Base-by-base conservation (phyloP, 2,888 invertebrate genomes). In the Villa cingulata region DNA sequence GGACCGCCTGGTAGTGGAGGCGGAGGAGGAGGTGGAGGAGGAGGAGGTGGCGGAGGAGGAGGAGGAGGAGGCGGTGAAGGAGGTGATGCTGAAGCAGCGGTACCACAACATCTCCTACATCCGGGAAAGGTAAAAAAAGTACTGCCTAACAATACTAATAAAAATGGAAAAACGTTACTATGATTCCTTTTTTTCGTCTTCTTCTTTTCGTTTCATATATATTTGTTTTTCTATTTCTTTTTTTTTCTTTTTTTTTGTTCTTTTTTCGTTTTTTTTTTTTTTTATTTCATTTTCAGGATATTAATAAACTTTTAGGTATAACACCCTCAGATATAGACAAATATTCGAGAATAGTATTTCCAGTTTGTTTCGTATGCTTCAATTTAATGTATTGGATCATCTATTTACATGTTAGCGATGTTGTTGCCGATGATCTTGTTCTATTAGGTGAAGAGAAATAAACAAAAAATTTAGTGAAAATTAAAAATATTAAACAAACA, bases 341-440 rank as follows among this genome's bases (percentile, higher is more conserved):
- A 75, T 96, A 96, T 71, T 95, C 96, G 53, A 83, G 97, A 65
- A 91, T 96, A 72, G 86, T 95, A 63, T 98, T 98, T 72, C 97
- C 97, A 47, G 89, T 95, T 62, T 90, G 95, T 75, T 97, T 97
- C 77, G 87, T 96, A 57, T 88, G 95, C 73, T 97, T 97, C 80
- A 97, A 97, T 74, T 81, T 92, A 60, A 91, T 92, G 91, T 92
- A 92, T 75, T 92, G 92, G 92, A 91, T 92, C 72, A 91, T 92
- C 66, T 92, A 92, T 70, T 78, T 92, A 61, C 91, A 92, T 78
- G 91, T 92, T 70, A 90, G 90, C 67, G 91, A 92, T 76, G 90
- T 90, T 64, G 88, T 91, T 62, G 89, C 89, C 71, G 90, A 91
- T 71, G 91, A 90, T 74, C 77, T 91, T 72, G 90, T 90, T 67